A percentile compares a stretch with the other conserved stretches of the same genome.
Conservation (phyloP, 1,140 invertebrate species). For the Drosophila dunni region DNA sequence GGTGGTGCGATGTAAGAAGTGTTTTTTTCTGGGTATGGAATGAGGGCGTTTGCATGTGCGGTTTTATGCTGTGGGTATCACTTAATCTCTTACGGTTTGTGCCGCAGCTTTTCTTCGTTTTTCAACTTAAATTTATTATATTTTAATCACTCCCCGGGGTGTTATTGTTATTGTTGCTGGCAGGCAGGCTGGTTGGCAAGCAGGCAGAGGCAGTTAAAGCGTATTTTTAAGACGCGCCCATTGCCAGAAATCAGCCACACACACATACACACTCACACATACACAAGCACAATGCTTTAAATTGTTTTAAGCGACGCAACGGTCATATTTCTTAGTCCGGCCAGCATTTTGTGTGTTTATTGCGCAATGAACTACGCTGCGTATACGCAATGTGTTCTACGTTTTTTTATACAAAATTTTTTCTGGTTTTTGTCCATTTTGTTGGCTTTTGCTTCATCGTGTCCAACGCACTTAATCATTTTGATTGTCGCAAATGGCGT, state of each 20-base stretch:
- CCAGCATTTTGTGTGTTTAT: constrained; percentile 58
- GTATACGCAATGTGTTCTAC: constrained; percentile 59
- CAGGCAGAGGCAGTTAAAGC: constrained; percentile 61
- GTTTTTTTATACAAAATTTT: constrained; percentile 14
- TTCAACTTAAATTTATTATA: constrained; percentile 82
- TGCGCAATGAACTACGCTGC: constrained; percentile 35
- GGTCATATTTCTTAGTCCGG: constrained; percentile 65
- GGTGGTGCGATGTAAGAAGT: not conserved
- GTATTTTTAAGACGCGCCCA: constrained; percentile 59
- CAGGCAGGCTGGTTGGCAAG: not conserved
- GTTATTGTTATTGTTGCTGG: constrained; percentile 63
- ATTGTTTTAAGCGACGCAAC: constrained; percentile 68
- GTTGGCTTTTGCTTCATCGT: constrained; percentile 13
- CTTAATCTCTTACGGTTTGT: constrained; percentile 78
- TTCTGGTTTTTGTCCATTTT: not conserved
- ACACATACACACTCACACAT: constrained; percentile 18
- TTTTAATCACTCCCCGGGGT: constrained; percentile 81
- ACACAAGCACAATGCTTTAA: constrained; percentile 51
- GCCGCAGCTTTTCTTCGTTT: constrained; percentile 67
- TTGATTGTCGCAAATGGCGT: constrained; percentile 79
- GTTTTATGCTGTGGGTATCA: constrained; percentile 77
- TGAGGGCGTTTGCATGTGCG: constrained; percentile 71
- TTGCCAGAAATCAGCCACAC: constrained; percentile 32
- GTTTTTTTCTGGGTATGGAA: not conserved
- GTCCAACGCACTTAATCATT: constrained; percentile 73